Conservation (phyloP, 2,113 vertebrate species). For the Bujurquina vittata region DNA sequence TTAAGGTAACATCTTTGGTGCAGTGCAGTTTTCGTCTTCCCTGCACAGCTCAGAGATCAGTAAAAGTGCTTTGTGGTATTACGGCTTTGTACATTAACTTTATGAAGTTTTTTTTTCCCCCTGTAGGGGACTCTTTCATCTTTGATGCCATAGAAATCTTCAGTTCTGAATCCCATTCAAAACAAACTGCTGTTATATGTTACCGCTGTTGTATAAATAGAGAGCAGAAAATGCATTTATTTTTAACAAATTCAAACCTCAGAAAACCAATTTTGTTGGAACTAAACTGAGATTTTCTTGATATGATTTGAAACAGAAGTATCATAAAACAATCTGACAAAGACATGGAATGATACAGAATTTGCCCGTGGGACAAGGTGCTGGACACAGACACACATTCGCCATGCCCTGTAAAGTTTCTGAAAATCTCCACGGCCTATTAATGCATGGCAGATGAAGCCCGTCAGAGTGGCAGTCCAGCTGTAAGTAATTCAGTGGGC, state of each 20-base stretch:
- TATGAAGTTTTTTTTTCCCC: neutral
- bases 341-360: conserved; percentile 9
- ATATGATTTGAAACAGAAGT: neutral
- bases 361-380: conserved; percentile 12
- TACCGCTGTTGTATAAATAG: neutral
- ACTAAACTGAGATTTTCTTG: conserved; percentile 12
- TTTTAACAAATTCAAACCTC: conserved; percentile 6
- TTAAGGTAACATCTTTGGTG: conserved; percentile 13
- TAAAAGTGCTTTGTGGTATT: neutral
- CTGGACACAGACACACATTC: conserved; percentile 26
- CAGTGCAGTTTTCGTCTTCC: neutral
- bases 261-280: neutral
- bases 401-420: conserved; percentile 20
- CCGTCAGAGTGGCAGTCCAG: conserved; percentile 43
- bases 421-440: conserved; percentile 38
- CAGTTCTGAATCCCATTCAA: neutral
- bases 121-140: neutral
- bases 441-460: conserved; percentile 52
- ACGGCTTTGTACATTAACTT: neutral
- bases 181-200: neutral
- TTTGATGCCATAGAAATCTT: neutral
- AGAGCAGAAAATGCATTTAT: neutral
- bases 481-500: conserved; percentile 54
- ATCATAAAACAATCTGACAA: conserved; percentile 19
- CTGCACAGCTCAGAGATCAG: neutral